Base-by-base conservation (phyloP, 2,888 invertebrate species). In the Hoplodrina ambigua region DNA sequence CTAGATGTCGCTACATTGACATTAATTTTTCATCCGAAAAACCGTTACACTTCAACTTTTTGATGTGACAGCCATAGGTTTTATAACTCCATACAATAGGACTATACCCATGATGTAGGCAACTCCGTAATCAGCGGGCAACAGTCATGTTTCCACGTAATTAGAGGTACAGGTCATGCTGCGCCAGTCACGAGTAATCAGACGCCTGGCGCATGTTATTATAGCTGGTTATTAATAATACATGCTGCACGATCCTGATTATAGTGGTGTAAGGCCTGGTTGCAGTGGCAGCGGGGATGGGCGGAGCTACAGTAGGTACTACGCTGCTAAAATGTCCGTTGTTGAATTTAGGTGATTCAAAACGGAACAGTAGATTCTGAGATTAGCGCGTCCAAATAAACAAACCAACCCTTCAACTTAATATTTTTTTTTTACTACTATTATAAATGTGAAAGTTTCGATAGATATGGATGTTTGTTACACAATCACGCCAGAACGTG, bases 91-190 rank as follows among this genome's bases (percentile, higher is more conserved):
- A 17, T 17, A 46, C 50, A 25, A 52, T 52, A 72, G 17, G 19
- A 60, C 15, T 19, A 49, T 10, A 44, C 11, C 49, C 58, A 30
- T 37, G 58, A n/a, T 44, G 41, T 30, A 25, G 11, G 30, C 44
- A 73, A 78, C 41, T 65, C 60, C 50, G 25, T 66, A 70, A 75
- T 60, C 52, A 54, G 19, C 20, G 58, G 13, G n/a, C 33, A 50
- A 33, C 54, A 74, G 53, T 67, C 75, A 71, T 80, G 80, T 71
- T 69, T 69, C 76, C 53, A 77, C 19, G 62, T 86, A 83, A 85
- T 83, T 78, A 85, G 78, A 50, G 78, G 62, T 77, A 66, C 86
- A 73, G 86, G 81, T 81, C 86, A 86, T 85, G 83, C 59, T 33
- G 65, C 54, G 46, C 64, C 78, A 69, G 80, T 86, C 85, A 85